Evolutionary conservation across 2,113 vertebrate genomes (phyloP).

Genomic region (Salvelinus sp.): DNA sequence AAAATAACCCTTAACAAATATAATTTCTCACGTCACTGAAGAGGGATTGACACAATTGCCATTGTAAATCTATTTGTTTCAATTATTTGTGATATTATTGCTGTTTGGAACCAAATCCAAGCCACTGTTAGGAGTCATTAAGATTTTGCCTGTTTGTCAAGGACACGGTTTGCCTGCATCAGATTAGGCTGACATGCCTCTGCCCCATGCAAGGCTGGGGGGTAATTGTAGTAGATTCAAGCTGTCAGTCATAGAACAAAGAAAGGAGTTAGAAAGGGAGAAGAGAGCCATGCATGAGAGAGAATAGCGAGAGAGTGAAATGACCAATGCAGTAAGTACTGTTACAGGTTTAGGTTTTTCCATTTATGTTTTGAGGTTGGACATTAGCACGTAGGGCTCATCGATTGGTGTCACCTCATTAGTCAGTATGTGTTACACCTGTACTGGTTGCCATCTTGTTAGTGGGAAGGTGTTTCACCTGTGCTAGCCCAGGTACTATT

Average conservation of each 20-base stretch:
- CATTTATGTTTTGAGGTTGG: too few relatives aligned
- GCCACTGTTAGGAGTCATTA: too few relatives aligned
- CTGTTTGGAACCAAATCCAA: not conserved
- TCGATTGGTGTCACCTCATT: too few relatives aligned
- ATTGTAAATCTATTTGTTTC: conserved; percentile 12
- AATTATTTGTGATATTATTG: conserved; percentile 22
- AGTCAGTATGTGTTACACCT: too few relatives aligned
- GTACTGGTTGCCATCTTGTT: too few relatives aligned
- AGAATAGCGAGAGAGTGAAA: not conserved
- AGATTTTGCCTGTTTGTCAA: not conserved
- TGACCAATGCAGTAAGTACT: not conserved
- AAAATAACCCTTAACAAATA: too few relatives aligned
- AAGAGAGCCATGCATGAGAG: not conserved
- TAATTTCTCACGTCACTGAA: not conserved
- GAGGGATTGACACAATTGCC: conserved; percentile 1
- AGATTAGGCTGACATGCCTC: not conserved
- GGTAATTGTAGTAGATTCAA: not conserved
- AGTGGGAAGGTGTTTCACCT: too few relatives aligned
- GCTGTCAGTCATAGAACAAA: not conserved
- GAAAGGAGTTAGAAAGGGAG: not conserved
- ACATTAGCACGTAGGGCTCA: too few relatives aligned
- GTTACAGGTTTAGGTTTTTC: too few relatives aligned
- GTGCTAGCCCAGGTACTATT: too few relatives aligned
- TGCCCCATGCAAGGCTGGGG: too few relatives aligned
- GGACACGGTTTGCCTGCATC: not conserved